Percentiles rank a stretch among this genome's conserved stretches.
Conservation (phyloP, 2,888 invertebrate species). For the Machimus atricapillus region DNA sequence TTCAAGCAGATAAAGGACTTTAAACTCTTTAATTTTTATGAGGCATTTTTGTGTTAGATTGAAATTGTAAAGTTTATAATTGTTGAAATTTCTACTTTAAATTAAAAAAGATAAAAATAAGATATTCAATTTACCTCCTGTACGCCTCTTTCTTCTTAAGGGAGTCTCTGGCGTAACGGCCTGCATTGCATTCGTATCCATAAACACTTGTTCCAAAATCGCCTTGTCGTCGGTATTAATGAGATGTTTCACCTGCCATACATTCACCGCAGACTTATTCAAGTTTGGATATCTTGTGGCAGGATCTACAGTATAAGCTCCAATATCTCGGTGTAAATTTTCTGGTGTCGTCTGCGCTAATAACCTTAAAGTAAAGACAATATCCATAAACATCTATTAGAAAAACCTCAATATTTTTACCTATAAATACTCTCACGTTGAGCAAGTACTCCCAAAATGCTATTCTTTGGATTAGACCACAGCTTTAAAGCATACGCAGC, state of each 20-base stretch:
- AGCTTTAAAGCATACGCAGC: conserved; percentile 93
- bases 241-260: conserved; percentile 76
- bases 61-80: too few relatives aligned
- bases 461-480: conserved; percentile 75
- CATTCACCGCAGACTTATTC: conserved; percentile 76
- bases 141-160: conserved; percentile 58
- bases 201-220: conserved; percentile 64
- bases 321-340: conserved; percentile 89
- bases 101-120: background rate
- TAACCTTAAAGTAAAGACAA: conserved; percentile 52
- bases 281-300: conserved; percentile 86
- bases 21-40: too few relatives aligned
- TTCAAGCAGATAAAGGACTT: too few relatives aligned
- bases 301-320: conserved; percentile 86
- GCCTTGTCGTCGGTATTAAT: conserved; percentile 76
- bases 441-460: conserved; percentile 80
- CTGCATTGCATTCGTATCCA: conserved; percentile 65
- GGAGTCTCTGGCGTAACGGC: conserved; percentile 72
- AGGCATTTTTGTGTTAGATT: too few relatives aligned
- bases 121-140: conserved; percentile 54
- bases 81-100: too few relatives aligned
- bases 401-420: conserved; percentile 57
- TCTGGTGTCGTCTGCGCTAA: conserved; percentile 96
- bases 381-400: background rate
- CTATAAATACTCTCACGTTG: conserved; percentile 95